Percentiles rank a stretch among this genome's conserved stretches.
phyloP scores from a whole-genome alignment of 2,113 vertebrate species.

The Thamnaconus septentrionalis region DNA sequence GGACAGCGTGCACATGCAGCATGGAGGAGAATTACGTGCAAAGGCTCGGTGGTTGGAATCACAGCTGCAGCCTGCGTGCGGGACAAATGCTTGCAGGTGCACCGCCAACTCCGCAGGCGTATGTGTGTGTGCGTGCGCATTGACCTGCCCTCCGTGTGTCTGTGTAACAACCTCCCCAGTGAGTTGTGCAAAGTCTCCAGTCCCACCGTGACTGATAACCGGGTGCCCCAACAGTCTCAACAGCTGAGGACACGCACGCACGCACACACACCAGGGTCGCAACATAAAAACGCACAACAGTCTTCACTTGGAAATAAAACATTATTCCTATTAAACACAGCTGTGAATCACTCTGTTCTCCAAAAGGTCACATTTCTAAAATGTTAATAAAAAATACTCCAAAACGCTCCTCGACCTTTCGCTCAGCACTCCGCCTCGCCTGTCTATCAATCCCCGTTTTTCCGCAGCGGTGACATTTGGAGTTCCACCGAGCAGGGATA shows the following conservation, averaged over 20 bases:
- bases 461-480: too few relatives aligned
- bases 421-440: too few relatives aligned
- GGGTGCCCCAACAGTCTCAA: conserved; percentile 36
- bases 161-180: conserved; percentile 58
- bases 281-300: too few relatives aligned
- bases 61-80: not conserved
- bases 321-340: too few relatives aligned
- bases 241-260: conserved; percentile 32
- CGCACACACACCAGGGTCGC: not conserved
- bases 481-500: too few relatives aligned
- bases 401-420: too few relatives aligned
- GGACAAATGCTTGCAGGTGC: conserved; percentile 12
- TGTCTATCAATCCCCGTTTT: too few relatives aligned
- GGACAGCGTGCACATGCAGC: not conserved
- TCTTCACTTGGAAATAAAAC: too few relatives aligned
- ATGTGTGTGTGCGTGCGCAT: conserved; percentile 15
- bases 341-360: too few relatives aligned
- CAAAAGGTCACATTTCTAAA: too few relatives aligned
- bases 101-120: conserved; percentile 7
- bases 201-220: conserved; percentile 53
- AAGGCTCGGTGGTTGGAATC: conserved; percentile 2
- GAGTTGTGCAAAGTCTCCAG: conserved; percentile 41
- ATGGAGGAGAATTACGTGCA: conserved; percentile 4
- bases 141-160: conserved; percentile 18
- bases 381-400: too few relatives aligned